Evolutionary conservation across 2,888 invertebrate genomes (phyloP), one percentile per base, ranked within the genome.

Genomic region (Limnephilus rhombicus): DNA sequence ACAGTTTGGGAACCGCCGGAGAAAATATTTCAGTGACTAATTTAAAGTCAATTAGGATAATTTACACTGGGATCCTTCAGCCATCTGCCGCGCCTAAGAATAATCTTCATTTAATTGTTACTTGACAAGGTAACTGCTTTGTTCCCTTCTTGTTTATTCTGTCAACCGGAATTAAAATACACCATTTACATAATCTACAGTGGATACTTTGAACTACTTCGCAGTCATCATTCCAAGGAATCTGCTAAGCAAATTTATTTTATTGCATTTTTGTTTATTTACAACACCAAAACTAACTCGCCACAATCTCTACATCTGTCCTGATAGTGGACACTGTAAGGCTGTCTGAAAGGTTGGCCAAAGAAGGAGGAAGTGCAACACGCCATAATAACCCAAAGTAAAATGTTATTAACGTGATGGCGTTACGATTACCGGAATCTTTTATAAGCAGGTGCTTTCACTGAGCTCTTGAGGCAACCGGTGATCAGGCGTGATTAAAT

Each of bases 31-130:
- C 34, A 90, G 86, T 18, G 88, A 90, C 91, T 92, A 93, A 93
- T 93, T 90, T 91, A 93, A 93, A 93, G 92, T 92, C 93, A 92
- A 93, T 93, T 93, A 93, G 93, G 90, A 85, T 93, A 92, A 93
- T 93, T 92, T 92, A 93, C 93, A 93, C 92, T 82, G 81, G 90
- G 90, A 92, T 92, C 93, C 87, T 87, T 83, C 91, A 91, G 85
- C 82, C 92, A 93, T 90, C 92, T 92, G 92, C 83, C 49, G 29
- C 92, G 85, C 85, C 81, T 85, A 68, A 80, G 41, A 91, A 90
- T 93, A 85, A 93, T 93, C 91, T 91, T 86, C 85, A 89, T 93
- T 93, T 93, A 89, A 93, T 92, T 93, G 93, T 88, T 86, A 90
- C 83, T 82, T 68, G 86, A 87, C 91, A 86, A 45, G 87, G 83